Percentiles rank a stretch among this genome's conserved stretches.
These are phyloP conservation scores for Salmo trutta DNA, from an alignment of 2,797 vertebrate genomes.

Conservation along the genomic window DNA sequence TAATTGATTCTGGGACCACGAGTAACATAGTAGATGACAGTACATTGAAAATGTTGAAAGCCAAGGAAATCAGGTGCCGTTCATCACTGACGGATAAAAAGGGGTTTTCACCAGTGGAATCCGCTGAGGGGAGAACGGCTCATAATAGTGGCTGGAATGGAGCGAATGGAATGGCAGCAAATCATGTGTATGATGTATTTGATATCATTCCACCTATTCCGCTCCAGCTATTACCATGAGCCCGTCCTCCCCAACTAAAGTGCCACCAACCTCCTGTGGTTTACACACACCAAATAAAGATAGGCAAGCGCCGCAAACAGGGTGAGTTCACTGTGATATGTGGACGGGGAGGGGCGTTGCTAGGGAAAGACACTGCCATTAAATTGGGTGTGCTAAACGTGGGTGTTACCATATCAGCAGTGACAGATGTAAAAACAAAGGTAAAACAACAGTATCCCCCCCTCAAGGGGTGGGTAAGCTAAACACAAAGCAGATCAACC, in stretches of 20 bases:
- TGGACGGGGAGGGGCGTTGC: background rate
- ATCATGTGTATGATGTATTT: too few relatives aligned
- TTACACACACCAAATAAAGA: constrained; percentile 10
- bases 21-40: too few relatives aligned
- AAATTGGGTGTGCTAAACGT: constrained; percentile 7
- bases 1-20: too few relatives aligned
- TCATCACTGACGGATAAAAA: too few relatives aligned
- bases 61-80: too few relatives aligned
- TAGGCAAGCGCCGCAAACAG: background rate
- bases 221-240: constrained; percentile 5
- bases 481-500: constrained; percentile 13
- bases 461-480: constrained; percentile 3
- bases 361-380: background rate
- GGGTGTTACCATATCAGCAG: background rate
- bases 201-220: too few relatives aligned
- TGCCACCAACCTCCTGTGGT: background rate
- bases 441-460: constrained; percentile 1
- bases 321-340: constrained; percentile 11
- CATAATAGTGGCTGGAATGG: too few relatives aligned
- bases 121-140: too few relatives aligned
- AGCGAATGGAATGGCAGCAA: too few relatives aligned
- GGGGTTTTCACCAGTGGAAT: too few relatives aligned
- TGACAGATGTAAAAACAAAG: background rate
- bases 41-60: too few relatives aligned
- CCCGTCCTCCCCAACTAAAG: too few relatives aligned